Conservation (phyloP, 2,797 vertebrate species). For the Arremon brunneinucha region DNA sequence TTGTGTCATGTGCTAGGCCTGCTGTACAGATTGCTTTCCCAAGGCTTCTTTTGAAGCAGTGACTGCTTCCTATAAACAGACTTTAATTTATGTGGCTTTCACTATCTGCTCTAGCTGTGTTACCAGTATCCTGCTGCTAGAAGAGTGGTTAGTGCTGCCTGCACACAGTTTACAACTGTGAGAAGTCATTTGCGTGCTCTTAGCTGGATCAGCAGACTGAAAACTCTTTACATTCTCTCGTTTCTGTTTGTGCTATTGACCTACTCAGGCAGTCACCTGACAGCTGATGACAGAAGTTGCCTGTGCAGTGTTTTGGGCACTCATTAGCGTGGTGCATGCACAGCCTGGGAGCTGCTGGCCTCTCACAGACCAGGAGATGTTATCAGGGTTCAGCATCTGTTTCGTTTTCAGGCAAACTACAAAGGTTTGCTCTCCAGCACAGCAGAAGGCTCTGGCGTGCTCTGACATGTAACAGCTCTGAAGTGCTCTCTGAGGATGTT, state of each 20-base stretch:
- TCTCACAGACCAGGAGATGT: not conserved
- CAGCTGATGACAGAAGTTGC: not conserved
- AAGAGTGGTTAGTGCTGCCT: not conserved
- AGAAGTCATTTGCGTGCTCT: not conserved
- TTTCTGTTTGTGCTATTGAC: conserved; percentile 26
- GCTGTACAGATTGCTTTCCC: not conserved
- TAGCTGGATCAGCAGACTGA: not conserved
- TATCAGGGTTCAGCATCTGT: not conserved
- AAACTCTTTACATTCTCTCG: not conserved
- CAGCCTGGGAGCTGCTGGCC: not conserved
- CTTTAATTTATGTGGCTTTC: not conserved
- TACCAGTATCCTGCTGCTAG: not conserved
- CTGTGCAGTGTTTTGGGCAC: not conserved
- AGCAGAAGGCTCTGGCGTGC: not conserved
- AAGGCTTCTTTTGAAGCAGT: not conserved
- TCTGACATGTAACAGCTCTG: not conserved
- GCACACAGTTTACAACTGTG: not conserved
- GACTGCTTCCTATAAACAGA: not conserved
- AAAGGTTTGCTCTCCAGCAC: not conserved
- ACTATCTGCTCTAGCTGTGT: not conserved
- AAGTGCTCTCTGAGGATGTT: not conserved
- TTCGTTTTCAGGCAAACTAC: not conserved
- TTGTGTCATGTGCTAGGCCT: not conserved
- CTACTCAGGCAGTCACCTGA: conserved; percentile 17
- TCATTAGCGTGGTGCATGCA: not conserved